These are phyloP conservation scores for Cylas formicarius DNA, from an alignment of 1,140 invertebrate species.

Conservation along the genomic window DNA sequence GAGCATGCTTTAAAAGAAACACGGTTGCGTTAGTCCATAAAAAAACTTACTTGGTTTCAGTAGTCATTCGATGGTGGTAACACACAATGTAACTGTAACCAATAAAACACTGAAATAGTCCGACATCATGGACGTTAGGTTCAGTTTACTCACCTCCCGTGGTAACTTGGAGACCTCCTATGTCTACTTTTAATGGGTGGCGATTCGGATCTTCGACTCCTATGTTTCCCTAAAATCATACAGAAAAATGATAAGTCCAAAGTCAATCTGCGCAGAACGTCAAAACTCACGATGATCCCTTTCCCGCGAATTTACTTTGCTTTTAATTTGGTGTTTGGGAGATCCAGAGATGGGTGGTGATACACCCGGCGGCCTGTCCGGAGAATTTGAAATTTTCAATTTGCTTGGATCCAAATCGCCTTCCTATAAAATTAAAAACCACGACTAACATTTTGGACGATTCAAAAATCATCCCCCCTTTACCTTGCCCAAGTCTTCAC, in stretches of 20 bases:
- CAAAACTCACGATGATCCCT: slow-evolving; percentile 9
- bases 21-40: too few species aligned
- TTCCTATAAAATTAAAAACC: slow-evolving; percentile 14
- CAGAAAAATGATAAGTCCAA: slow-evolving; percentile 7
- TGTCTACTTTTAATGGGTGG: slow-evolving; percentile 13
- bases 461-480: slow-evolving; percentile 2
- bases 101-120: too few species aligned
- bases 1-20: too few species aligned
- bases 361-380: slow-evolving; percentile 36
- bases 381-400: slow-evolving; percentile 6
- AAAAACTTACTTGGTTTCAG: too few species aligned
- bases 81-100: too few species aligned
- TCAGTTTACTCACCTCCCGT: slow-evolving; percentile 5
- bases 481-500: slow-evolving; percentile 15
- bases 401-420: slow-evolving; percentile 1
- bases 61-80: too few species aligned
- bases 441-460: neutral
- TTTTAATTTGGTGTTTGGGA: slow-evolving; percentile 12
- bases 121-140: too few species aligned
- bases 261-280: slow-evolving; percentile 7
- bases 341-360: slow-evolving; percentile 30
- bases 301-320: slow-evolving; percentile 15
- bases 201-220: slow-evolving; percentile 4
- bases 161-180: slow-evolving; percentile 17
- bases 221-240: slow-evolving; percentile 4